These are phyloP conservation scores for Pteruthius melanotis DNA, from an alignment of 2,113 vertebrate species.

Conservation along the genomic window DNA sequence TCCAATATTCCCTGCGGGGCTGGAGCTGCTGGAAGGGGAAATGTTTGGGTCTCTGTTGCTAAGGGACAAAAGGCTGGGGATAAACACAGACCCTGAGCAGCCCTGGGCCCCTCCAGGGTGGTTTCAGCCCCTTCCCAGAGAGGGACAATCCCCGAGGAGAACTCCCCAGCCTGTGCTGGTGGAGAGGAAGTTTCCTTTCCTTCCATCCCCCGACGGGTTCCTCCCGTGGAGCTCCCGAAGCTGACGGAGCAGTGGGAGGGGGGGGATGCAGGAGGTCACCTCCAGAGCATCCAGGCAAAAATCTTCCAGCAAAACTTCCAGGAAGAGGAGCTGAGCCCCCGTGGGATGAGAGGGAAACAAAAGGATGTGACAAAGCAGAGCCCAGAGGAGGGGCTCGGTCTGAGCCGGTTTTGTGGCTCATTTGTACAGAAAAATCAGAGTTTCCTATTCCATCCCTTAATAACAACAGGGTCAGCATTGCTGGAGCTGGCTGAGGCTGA, in stretches of 20 bases:
- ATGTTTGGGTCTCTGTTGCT: constrained; percentile 22
- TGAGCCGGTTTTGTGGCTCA: neutral
- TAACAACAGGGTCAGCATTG: neutral
- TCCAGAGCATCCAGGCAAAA: neutral
- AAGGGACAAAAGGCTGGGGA: neutral
- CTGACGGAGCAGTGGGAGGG: neutral
- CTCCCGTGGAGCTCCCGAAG: neutral
- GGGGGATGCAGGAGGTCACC: neutral
- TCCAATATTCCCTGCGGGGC: neutral
- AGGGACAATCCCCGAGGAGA: neutral
- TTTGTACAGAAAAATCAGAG: neutral
- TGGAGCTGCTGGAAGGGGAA: constrained; percentile 10
- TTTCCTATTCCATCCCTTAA: neutral
- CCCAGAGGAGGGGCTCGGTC: neutral
- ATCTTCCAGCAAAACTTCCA: neutral
- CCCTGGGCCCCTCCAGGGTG: neutral
- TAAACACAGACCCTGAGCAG: neutral
- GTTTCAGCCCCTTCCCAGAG: neutral
- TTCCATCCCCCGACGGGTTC: neutral
- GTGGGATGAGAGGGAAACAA: neutral
- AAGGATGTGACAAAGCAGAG: neutral
- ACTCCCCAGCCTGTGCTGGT: neutral
- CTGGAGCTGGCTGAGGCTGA: neutral
- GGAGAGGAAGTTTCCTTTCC: neutral
- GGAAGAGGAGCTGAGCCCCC: neutral